A percentile compares a stretch with the other conserved stretches of the same genome.
These are phyloP conservation scores for Cataglyphis albicans DNA, from an alignment of 2,888 invertebrate genomes.

Conservation along the genomic window DNA sequence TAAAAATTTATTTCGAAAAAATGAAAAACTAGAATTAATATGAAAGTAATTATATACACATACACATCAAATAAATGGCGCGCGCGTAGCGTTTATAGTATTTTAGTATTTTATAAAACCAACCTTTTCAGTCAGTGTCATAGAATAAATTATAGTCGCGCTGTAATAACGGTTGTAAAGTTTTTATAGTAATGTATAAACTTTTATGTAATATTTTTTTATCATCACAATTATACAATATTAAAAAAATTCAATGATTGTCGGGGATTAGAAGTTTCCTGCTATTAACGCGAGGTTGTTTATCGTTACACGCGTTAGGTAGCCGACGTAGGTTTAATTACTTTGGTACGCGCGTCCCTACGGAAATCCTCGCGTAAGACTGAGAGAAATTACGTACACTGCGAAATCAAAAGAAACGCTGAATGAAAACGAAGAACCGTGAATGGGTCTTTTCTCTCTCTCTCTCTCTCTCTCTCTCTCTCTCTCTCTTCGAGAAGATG, in stretches of 20 bases:
- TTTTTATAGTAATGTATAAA: not conserved
- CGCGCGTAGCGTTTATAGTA: no score
- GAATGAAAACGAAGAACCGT: slow-evolving; percentile 63
- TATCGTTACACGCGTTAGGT: not conserved
- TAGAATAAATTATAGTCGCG: not conserved
- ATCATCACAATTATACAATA: not conserved
- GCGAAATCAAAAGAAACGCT: slow-evolving; percentile 48
- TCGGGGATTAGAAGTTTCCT: not conserved
- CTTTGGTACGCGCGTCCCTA: slow-evolving; percentile 19
- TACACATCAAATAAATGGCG: no score
- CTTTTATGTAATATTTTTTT: not conserved
- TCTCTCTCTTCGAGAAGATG: slow-evolving; percentile 1
- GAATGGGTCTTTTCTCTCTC: slow-evolving; percentile 49
- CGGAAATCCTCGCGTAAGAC: slow-evolving; percentile 15
- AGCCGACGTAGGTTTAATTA: slow-evolving; percentile 32
- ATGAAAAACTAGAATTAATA: no score
- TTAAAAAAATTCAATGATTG: not conserved
- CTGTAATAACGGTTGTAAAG: not conserved
- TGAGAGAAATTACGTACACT: slow-evolving; percentile 26
- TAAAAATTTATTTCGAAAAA: no score
- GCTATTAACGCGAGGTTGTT: not conserved
- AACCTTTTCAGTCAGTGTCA: not conserved
- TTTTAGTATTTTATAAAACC: not conserved
- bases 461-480: no score
- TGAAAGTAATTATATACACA: no score